Evolutionary conservation across 2,797 vertebrate genomes (phyloP), one percentile per base, ranked within the genome.

Genomic region (Enteromius paludinosus): DNA sequence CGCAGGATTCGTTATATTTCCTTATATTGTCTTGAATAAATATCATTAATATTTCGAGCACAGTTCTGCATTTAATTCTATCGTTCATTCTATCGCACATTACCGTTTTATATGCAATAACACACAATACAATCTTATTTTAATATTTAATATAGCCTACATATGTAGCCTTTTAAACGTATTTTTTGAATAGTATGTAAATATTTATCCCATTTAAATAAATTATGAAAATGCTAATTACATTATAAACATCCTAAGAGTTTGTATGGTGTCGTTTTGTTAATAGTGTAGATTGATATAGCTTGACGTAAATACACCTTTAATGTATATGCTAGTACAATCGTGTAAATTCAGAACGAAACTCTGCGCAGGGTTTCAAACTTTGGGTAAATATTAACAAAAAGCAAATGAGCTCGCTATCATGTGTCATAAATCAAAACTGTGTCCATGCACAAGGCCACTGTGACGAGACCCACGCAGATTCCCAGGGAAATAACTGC

Each of bases 311-410:
- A 78, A 77, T 6, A 23, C 30, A 0, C 4, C 2, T 9, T 17
- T 4, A 41, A 25, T 33, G 11, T 35, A 23, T 2, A 59, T 25
- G 23, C 11, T 25, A 41, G 33, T 25, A 35, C 10, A 28, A 5
- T 9, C 54, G 35, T 18, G n/a, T 28, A 38, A 47, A 25, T 1
- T 3, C 33, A 33, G 23, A 82, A 64, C 41, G 64, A 59, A 75
- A 69, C 74, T 85, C 59, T 75, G 47, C 28, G 66, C 41, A 28
- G 17, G 47, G 70, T 73, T 79, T 69, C 49, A 30, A 77, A 92
- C 84, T 86, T 83, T 90, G 91, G 95, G 92, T 93, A 96, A 96
- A 96, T 91, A 97, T 96, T 97, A 98, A 97, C 96, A 93, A 94
- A 91, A 92, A 88, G 91, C 94, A 94, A 92, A 88, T 92, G 89